Evolutionary conservation across 2,888 invertebrate species (phyloP).

Genomic region (Limnephilus marmoratus): DNA sequence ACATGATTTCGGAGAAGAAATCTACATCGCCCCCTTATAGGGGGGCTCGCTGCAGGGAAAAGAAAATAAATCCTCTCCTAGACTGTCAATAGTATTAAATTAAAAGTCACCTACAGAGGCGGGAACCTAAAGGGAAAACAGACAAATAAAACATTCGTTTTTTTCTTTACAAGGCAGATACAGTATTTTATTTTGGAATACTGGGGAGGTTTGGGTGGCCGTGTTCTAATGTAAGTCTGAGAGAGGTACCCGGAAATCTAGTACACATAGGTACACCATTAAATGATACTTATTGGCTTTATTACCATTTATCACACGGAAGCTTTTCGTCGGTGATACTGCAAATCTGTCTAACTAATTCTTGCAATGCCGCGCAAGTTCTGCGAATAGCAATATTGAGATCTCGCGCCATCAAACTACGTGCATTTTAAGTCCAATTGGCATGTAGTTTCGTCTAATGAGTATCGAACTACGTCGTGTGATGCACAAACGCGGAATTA

Average conservation of each 20-base stretch:
- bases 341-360: not conserved
- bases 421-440: not conserved
- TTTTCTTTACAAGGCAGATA: slow-evolving; percentile 15
- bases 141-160: slow-evolving; percentile 35
- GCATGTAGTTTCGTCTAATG: not conserved
- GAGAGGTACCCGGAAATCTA: not conserved
- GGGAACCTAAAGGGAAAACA: slow-evolving; percentile 30
- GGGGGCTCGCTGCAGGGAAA: slow-evolving; percentile 7
- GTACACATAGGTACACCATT: not conserved
- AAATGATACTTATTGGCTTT: not conserved
- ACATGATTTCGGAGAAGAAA: slow-evolving; percentile 36
- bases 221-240: not conserved
- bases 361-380: not conserved
- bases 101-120: slow-evolving; percentile 47
- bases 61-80: slow-evolving; percentile 41
- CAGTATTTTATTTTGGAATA: not conserved
- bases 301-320: not conserved
- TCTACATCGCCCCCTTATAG: not conserved
- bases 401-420: not conserved
- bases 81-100: slow-evolving; percentile 56
- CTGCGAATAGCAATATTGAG: not conserved
- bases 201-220: not conserved
- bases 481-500: not conserved
- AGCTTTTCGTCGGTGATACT: not conserved
- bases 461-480: not conserved